Conservation (phyloP, 2,113 vertebrate species). For the Clarias batrachus region DNA sequence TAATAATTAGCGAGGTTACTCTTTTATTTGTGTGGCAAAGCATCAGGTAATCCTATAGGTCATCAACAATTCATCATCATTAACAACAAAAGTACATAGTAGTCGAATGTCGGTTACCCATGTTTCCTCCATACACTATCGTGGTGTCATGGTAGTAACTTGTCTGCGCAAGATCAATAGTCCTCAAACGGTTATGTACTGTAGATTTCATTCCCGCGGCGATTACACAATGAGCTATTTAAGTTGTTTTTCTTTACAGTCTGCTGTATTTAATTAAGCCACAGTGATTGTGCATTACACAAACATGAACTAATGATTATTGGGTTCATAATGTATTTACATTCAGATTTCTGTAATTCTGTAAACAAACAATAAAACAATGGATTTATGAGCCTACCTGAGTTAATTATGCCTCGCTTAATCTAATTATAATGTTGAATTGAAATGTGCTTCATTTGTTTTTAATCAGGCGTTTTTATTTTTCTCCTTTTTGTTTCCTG, state of each 20-base stretch:
- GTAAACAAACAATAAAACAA: conserved; percentile 8
- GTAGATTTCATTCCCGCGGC: no score
- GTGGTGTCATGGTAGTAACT: no score
- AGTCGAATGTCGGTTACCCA: no score
- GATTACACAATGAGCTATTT: background rate
- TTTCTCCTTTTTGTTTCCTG: background rate
- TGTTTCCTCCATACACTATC: no score
- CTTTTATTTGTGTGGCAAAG: no score
- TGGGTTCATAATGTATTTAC: conserved; percentile 2
- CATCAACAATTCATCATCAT: no score
- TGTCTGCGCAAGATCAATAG: no score
- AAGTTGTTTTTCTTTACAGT: background rate
- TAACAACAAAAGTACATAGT: no score
- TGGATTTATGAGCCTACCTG: background rate
- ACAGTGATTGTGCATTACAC: background rate
- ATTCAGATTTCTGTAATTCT: background rate
- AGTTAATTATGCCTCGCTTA: background rate
- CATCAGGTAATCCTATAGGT: no score
- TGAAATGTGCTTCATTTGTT: background rate
- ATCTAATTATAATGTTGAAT: background rate
- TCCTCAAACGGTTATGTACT: background rate
- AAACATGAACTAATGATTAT: background rate
- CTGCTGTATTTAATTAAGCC: conserved; percentile 16
- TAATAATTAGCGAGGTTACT: no score
- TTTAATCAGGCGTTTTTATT: background rate